phyloP scores from a whole-genome alignment of 2,113 vertebrate species.

The Monarcha castaneiventris region DNA sequence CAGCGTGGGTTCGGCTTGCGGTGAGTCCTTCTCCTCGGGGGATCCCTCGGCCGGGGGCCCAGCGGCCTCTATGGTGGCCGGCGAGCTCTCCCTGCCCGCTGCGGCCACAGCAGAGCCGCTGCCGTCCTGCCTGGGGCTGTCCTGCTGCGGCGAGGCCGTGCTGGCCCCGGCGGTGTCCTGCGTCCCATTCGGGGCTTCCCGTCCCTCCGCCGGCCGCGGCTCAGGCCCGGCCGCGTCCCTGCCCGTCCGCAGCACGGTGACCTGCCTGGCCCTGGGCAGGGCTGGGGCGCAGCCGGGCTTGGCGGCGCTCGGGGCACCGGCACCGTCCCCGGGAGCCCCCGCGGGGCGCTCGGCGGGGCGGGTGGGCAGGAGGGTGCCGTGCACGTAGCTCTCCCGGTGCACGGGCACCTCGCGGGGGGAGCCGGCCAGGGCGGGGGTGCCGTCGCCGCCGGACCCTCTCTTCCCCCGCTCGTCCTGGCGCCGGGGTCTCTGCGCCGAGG shows the following conservation, averaged over 20 bases:
- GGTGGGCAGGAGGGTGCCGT: neutral
- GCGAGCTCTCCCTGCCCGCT: fast-evolving
- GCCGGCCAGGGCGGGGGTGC: fast-evolving
- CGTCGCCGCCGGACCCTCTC: neutral
- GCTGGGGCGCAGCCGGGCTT: neutral
- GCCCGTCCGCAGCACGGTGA: conserved; percentile 21
- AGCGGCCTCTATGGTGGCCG: fast-evolving
- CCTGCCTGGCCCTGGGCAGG: neutral
- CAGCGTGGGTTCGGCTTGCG: fast-evolving
- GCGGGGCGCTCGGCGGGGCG: neutral
- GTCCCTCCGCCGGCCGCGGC: neutral
- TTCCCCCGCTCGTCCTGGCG: conserved; percentile 19
- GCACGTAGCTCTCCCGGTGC: conserved; percentile 44
- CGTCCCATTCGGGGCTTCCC: neutral
- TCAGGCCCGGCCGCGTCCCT: neutral
- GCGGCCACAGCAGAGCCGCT: fast-evolving
- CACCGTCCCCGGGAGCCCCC: neutral
- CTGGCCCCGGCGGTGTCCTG: fast-evolving
- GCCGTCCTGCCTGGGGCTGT: neutral
- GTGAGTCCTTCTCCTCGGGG: neutral
- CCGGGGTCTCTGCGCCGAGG: conserved; percentile 37
- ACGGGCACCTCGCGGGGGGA: neutral
- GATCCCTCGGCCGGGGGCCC: neutral
- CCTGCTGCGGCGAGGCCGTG: fast-evolving
- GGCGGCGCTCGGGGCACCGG: fast-evolving